Evolutionary conservation across 2,888 invertebrate genomes (phyloP).

Genomic region (Salticus scenicus): DNA sequence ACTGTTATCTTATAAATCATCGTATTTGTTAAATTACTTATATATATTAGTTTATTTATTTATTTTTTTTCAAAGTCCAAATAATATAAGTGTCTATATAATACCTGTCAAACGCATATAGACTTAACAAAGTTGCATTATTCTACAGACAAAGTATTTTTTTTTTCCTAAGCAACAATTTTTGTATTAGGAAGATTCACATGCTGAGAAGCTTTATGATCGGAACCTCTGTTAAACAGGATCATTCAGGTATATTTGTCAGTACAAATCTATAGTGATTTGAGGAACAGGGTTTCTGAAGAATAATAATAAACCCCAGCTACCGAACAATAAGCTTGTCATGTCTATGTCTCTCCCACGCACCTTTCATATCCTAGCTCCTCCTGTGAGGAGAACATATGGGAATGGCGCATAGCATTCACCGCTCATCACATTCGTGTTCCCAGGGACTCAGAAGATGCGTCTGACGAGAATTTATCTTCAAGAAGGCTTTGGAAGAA

Average conservation of each 20-base stretch:
- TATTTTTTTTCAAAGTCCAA: too few species aligned
- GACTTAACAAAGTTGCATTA: too few species aligned
- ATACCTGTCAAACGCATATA: too few species aligned
- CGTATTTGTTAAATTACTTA: too few species aligned
- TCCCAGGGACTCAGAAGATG: background rate
- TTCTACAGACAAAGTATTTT: too few species aligned
- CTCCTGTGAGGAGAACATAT: background rate
- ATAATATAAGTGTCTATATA: too few species aligned
- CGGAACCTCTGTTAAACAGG: background rate
- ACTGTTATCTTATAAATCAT: too few species aligned
- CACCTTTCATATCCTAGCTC: background rate
- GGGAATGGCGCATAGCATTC: background rate
- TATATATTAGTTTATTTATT: too few species aligned
- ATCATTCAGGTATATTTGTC: background rate
- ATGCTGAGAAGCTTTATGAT: background rate
- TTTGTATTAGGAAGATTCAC: background rate
- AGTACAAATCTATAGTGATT: too few species aligned
- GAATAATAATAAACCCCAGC: background rate
- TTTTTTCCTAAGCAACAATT: too few species aligned
- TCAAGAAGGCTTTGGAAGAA: background rate
- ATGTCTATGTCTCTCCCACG: background rate
- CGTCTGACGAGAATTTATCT: background rate
- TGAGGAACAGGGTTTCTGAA: background rate
- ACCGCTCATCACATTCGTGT: background rate
- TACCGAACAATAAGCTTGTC: background rate